Evolutionary conservation across 2,888 invertebrate species (phyloP).

Genomic region (Oegoconia quadripuncta): DNA sequence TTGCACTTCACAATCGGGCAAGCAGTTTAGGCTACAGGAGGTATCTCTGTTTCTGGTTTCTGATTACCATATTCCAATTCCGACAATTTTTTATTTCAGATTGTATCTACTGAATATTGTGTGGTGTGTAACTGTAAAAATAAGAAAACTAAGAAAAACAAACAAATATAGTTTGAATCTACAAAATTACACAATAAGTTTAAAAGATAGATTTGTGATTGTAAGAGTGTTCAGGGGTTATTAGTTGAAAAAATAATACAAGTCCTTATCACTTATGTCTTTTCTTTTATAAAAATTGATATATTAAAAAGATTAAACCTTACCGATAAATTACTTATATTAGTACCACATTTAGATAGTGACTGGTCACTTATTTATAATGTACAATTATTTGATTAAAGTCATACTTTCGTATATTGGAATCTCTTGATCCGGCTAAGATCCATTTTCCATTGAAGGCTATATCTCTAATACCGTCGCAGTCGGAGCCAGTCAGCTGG

Average conservation of each 20-base stretch:
- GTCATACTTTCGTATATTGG: slow-evolving; percentile 81
- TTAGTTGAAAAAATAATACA: no score
- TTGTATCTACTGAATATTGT: slow-evolving; percentile 19
- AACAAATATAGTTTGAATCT: not conserved
- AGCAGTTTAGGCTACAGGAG: not conserved
- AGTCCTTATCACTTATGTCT: no score
- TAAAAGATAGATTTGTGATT: not conserved
- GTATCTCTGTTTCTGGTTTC: not conserved
- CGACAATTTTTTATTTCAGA: slow-evolving; percentile 16
- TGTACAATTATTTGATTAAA: slow-evolving; percentile 69
- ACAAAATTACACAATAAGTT: not conserved
- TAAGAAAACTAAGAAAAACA: not conserved
- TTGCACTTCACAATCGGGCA: no score
- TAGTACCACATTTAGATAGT: slow-evolving; percentile 1
- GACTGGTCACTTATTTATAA: slow-evolving; percentile 56
- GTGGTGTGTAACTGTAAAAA: slow-evolving; percentile 20
- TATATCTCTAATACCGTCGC: slow-evolving; percentile 83
- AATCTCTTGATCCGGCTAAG: slow-evolving; percentile 82
- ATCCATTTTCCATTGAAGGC: slow-evolving; percentile 79
- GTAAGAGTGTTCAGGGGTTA: not conserved
- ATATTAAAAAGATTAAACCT: slow-evolving; percentile 23
- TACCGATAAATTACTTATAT: slow-evolving; percentile 18
- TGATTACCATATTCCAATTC: not conserved
- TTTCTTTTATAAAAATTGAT: not conserved
- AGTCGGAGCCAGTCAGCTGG: slow-evolving; percentile 84